phyloP scores from a whole-genome alignment of 2,888 invertebrate genomes.

The Papilio demoleus region DNA sequence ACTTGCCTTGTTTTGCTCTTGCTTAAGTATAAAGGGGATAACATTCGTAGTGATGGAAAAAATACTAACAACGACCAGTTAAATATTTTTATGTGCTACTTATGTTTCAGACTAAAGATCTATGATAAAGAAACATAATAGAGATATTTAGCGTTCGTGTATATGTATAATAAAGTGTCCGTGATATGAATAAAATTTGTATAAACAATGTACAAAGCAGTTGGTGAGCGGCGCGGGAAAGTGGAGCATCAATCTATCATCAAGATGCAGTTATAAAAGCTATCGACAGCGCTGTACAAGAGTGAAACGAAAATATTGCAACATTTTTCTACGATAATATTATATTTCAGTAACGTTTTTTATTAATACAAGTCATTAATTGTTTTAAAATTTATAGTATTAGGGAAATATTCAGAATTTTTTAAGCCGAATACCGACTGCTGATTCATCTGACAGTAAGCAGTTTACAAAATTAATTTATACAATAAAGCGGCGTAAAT shows the following conservation, averaged over 20 bases:
- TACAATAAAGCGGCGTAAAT: too few species aligned
- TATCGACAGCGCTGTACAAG: constrained; percentile 21
- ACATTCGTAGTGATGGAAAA: too few species aligned
- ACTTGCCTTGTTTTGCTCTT: too few species aligned
- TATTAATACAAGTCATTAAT: too few species aligned
- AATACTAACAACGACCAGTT: too few species aligned
- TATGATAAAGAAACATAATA: neutral
- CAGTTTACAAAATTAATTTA: too few species aligned
- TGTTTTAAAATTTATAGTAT: too few species aligned
- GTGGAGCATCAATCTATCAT: constrained; percentile 38
- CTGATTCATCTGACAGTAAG: too few species aligned
- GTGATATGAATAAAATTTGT: constrained; percentile 30
- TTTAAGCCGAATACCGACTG: too few species aligned
- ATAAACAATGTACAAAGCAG: constrained; percentile 28
- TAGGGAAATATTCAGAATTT: too few species aligned
- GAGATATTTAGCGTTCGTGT: neutral
- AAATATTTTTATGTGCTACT: too few species aligned
- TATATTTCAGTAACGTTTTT: constrained; percentile 4
- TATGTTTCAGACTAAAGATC: neutral
- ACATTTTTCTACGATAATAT: constrained; percentile 27
- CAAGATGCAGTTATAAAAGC: constrained; percentile 37
- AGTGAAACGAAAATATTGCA: constrained; percentile 26
- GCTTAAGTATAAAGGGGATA: too few species aligned
- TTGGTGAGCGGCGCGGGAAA: constrained; percentile 28
- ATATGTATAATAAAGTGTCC: constrained; percentile 11